A percentile compares a stretch with the other conserved stretches of the same genome.
Evolutionary conservation across 2,113 vertebrate species (phyloP).

Genomic region (Rhinopomastus cyanomelas): DNA sequence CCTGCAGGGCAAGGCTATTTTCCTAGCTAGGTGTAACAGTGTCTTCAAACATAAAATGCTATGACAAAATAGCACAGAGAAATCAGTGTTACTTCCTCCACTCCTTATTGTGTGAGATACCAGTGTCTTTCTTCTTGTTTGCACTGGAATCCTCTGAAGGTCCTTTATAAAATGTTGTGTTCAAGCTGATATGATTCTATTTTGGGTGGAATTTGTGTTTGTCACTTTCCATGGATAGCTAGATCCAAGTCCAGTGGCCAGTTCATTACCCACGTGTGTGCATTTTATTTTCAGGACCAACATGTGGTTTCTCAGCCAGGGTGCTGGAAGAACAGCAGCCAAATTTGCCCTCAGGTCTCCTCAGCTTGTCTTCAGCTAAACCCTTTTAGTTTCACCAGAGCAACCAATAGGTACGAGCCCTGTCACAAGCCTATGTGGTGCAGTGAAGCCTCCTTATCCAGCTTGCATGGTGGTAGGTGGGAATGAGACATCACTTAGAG

Average conservation of each 20-base stretch:
- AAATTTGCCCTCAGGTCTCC: neutral
- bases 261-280: neutral
- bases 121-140: neutral
- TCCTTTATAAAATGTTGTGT: neutral
- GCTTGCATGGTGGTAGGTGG: neutral
- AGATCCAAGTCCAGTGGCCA: neutral
- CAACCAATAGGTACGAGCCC: neutral
- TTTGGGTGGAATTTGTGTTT: neutral
- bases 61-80: neutral
- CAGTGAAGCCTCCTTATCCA: neutral
- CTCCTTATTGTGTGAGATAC: neutral
- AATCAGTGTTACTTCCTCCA: neutral
- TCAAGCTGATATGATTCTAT: neutral
- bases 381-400: neutral
- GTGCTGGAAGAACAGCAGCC: neutral
- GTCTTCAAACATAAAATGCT: neutral
- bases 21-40: neutral
- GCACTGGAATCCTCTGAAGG: neutral
- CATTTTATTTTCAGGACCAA: neutral
- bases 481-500: neutral
- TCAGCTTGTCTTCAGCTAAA: neutral
- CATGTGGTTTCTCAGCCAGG: accelerated
- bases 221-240: neutral
- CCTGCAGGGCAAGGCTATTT: neutral
- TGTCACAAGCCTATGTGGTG: neutral